Evolutionary conservation across 2,888 invertebrate species (phyloP), one percentile per base, ranked within the genome.

Genomic region (Scaptomyza parva): DNA sequence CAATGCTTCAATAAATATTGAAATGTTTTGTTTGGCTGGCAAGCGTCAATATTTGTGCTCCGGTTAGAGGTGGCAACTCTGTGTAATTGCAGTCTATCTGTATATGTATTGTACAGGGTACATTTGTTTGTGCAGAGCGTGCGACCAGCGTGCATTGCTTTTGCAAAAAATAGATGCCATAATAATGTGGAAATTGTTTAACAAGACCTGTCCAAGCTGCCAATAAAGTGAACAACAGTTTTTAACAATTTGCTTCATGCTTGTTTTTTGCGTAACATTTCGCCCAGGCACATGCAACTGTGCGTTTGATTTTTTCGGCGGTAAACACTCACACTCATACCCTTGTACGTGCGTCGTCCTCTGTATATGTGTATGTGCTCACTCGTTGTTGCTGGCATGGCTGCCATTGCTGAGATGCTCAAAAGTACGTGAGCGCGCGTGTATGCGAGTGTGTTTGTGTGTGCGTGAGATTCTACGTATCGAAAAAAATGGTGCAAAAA

Each of bases 401-500:
- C 88, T 70, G 69, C 79, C 76, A 76, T 74, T 78, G 74, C 71
- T 76, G 71, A 69, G 76, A 77, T 76, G 76, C 76, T 76, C 55
- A 70, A 70, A 70, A 78, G 55, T 76, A 75, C 51, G 51, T 71
- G 77, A 70, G 78, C 64, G 64, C 64, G 50, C 30, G 59, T 62
- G 55, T 60, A 44, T 70, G 64, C 70, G 60, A 64, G 48, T 70
- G 63, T 73, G 59, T 50, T 59, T 52, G 52, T 80, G 77, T 73
- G 88, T 87, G 78, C 76, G 88, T 79, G 80, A 77, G 76, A 88
- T 86, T 86, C 86, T 86, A 88, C 88, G 89, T 88, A 88, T 88
- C 76, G 88, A 89, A 88, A 89, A 69, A 90, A 89, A 85, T 89
- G 89, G 90, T 89, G 89, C 89, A 90, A 89, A 89, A 90, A 89